A percentile compares a stretch with the other conserved stretches of the same genome.
Conservation (phyloP, 2,113 vertebrate species). For the Sakesphorus luctuosus region DNA sequence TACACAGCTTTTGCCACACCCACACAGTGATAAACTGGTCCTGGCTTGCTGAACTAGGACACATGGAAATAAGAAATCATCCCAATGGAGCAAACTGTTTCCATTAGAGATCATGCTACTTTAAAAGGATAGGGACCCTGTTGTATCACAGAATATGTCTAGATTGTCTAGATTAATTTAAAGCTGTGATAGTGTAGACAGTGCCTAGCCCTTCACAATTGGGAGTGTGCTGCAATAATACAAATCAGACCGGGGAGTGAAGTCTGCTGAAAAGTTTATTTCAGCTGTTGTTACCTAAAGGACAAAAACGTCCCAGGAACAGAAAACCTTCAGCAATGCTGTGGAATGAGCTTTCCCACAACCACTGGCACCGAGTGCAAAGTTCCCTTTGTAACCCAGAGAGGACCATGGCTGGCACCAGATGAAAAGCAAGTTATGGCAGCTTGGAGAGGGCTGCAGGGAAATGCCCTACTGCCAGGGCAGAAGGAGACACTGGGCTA, state of each 20-base stretch:
- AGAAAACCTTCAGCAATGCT: background rate
- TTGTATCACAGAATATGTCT: background rate
- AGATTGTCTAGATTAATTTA: background rate
- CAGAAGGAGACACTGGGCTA: background rate
- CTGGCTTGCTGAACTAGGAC: too few relatives aligned
- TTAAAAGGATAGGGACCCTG: background rate
- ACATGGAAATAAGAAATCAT: background rate
- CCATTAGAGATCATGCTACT: background rate
- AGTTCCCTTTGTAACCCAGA: background rate
- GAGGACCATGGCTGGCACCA: background rate
- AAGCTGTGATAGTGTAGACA: background rate
- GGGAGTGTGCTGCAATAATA: background rate
- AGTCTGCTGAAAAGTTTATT: background rate
- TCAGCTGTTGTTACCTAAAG: background rate
- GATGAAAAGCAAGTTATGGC: background rate
- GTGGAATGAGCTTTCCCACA: background rate
- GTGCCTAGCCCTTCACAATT: background rate
- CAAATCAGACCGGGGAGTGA: background rate
- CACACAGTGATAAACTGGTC: too few relatives aligned
- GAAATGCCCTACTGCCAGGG: background rate
- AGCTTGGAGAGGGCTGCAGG: background rate
- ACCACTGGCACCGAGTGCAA: background rate
- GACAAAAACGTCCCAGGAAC: background rate
- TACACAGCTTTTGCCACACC: too few relatives aligned
- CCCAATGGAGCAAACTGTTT: background rate